These are phyloP conservation scores for Hylomyscus alleni DNA, from an alignment of 2,797 vertebrate genomes.

Conservation along the genomic window DNA sequence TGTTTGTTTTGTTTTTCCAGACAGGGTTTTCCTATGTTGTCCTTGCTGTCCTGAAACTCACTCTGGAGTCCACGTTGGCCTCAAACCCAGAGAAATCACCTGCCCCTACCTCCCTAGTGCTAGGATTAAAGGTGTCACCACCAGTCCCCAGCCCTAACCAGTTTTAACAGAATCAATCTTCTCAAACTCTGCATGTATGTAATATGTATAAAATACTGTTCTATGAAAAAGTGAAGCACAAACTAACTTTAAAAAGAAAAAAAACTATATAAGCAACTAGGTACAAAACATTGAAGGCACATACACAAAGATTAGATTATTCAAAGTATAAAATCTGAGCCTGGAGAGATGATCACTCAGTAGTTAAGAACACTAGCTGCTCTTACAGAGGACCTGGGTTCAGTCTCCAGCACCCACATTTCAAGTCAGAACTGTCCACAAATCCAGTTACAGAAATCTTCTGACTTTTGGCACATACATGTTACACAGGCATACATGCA, in stretches of 20 bases:
- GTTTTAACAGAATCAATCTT: conserved; percentile 62
- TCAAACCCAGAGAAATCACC: not conserved
- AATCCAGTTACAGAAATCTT: not conserved
- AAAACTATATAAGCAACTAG: not conserved
- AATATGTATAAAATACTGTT: conserved; percentile 40
- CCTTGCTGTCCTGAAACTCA: not conserved
- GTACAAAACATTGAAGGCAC: not conserved
- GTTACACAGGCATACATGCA: not conserved
- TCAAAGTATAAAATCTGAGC: not conserved
- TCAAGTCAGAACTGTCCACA: not conserved
- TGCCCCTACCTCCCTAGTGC: not conserved
- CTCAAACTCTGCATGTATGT: conserved; percentile 1
- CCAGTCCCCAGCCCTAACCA: not conserved
- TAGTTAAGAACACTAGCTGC: not conserved
- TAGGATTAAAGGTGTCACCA: not conserved
- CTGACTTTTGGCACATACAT: not conserved
- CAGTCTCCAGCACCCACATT: not conserved
- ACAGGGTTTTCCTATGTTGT: not conserved
- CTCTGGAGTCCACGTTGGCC: not conserved
- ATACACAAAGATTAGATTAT: not conserved
- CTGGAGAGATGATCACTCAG: not conserved
- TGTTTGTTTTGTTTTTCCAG: not conserved
- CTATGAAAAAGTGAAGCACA: not conserved
- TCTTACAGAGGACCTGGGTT: not conserved
- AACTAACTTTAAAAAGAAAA: not conserved